Base-by-base conservation (phyloP, 2,888 invertebrate species). In the Drosophila anceps region DNA sequence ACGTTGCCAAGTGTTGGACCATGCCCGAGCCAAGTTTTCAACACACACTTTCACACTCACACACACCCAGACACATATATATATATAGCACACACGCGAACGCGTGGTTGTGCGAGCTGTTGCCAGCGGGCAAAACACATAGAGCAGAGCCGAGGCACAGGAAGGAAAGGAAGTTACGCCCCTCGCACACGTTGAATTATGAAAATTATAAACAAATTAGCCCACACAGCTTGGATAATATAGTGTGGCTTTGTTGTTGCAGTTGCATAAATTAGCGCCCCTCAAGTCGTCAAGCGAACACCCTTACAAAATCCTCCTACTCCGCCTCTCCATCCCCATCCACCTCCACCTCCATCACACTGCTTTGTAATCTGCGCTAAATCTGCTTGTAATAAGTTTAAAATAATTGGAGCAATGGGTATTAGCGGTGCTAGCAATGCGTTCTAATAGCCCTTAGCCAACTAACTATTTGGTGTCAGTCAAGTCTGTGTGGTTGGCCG, bases 131-230 rank as follows among this genome's bases (percentile, higher is more conserved):
- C 39, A 54, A 54, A 37, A 12, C 48, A 48, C 48, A 48, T 29
- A 29, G n/a, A 29, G 8, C 13, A 8, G 1, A 44, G 44, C 44
- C 20, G 13, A 20, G 43, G 43, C 24, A 27, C 60, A 62, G 79
- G 66, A 77, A 75, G 63, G 59, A 51, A 63, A 61, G 54, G 41
- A 57, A 80, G 71, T 75, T 73, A 72, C 75, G 87, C 71, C 76
- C 64, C 67, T 69, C 67, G 81, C 73, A 76, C 82, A 84, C 72
- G 69, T 74, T 84, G 64, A 81, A 82, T 76, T 87, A 81, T 84
- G 81, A 87, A 87, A 82, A 82, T 87, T 82, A 87, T 87, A 84
- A 84, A 79, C 79, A 87, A 87, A 84, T 87, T 87, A 87, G 84
- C 84, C 59, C 53, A 59, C 78, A 76, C 82, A 62, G 65, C 41